A percentile compares a stretch with the other conserved stretches of the same genome.
phyloP scores from a whole-genome alignment of 2,797 vertebrate species.

The Distichodus sexfasciatus region DNA sequence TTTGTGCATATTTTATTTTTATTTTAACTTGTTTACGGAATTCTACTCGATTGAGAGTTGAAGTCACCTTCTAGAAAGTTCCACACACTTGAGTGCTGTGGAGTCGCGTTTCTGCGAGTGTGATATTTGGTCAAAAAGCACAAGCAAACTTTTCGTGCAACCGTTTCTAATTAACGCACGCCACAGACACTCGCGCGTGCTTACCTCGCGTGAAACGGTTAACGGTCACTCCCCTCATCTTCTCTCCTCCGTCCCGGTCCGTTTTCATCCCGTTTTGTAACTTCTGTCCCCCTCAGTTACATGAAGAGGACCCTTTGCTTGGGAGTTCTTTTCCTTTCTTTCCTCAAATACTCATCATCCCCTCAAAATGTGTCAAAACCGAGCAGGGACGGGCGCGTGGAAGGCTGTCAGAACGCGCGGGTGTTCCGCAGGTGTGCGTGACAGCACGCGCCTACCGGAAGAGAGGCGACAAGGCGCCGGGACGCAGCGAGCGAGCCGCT shows the following conservation, averaged over 20 bases:
- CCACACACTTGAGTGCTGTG: too few species aligned
- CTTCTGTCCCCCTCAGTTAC: background rate
- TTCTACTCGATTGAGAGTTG: too few species aligned
- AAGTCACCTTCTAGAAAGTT: too few species aligned
- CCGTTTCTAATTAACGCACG: too few species aligned
- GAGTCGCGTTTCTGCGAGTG: too few species aligned
- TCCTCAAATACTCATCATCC: background rate
- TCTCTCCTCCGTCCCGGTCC: constrained; percentile 52
- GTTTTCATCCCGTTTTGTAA: constrained; percentile 54
- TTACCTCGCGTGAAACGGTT: constrained; percentile 62
- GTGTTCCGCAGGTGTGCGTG: constrained; percentile 50
- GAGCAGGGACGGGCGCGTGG: background rate
- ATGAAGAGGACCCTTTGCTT: background rate
- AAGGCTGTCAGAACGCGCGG: constrained; percentile 9
- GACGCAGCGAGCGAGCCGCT: too few species aligned
- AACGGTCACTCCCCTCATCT: constrained; percentile 47
- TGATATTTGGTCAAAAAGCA: too few species aligned
- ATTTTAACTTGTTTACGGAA: too few species aligned
- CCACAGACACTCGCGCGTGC: background rate
- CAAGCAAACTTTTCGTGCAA: background rate
- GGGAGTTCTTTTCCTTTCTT: background rate
- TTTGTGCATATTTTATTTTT: too few species aligned
- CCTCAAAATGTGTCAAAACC: background rate
- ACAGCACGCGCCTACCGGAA: constrained; percentile 33
- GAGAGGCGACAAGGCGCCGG: too few species aligned